Evolutionary conservation across 2,888 invertebrate species (phyloP), one percentile per base, ranked within the genome.

Genomic region (Tryphoninae sp.): DNA sequence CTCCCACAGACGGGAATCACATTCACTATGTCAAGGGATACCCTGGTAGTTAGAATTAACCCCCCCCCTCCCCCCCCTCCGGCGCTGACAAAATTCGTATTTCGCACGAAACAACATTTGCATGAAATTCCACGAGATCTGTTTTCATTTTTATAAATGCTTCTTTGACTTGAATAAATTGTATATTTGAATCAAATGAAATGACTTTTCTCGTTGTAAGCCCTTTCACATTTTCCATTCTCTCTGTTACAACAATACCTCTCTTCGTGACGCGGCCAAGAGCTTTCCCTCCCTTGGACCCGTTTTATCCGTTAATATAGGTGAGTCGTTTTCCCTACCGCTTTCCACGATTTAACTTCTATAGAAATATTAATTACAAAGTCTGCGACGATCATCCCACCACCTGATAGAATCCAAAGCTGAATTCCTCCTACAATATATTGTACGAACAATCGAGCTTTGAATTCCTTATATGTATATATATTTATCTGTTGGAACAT

Each of bases 251-350:
- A 45, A 45, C 3, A 13, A 45, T 45, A 45, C 45, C 45, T 13
- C n/a, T 58, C 45, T 71, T 58, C 42, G 9, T 42, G 8, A 40
- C 55, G 4, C 19, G 40, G 16, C 16, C 22, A 19, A 33, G 68
- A 8, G 13, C 33, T 69, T 69, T 55, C 40, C 55, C 55, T 33
- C 40, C 40, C 16, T 33, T 33, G 7, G 7, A 40, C 7, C 13
- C 61, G 33, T 33, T 53, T 16, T 26, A 13, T 49, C 62, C 22
- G 26, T 68, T 74, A 68, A 79, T 68, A 42, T 68, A 42, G 73
- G 55, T 53, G 42, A 62, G 33, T 26, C 61, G 26, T 62, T 73
- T 23, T n/a, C 40, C 19, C 13, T 55, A 19, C 53, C 61, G 8
- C 61, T 68, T 23, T 68, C 16, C 62, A 33, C 16, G 59, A 9